Evolutionary conservation across 1,140 invertebrate genomes (phyloP), one percentile per base, ranked within the genome.

Genomic region (Drosophila prosaltans): DNA sequence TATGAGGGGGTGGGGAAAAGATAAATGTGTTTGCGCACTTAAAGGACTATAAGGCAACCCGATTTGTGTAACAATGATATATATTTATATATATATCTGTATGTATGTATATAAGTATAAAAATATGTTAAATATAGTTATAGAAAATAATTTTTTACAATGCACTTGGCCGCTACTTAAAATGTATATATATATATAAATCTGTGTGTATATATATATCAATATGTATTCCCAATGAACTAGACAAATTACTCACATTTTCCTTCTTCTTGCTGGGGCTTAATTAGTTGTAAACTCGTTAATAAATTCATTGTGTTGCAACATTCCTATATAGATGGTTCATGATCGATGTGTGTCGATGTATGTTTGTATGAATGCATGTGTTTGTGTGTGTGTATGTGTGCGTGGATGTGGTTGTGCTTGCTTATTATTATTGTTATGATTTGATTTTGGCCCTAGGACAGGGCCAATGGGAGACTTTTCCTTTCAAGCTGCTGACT

Each of bases 231-330:
- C 73, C 78, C 69, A 72, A 78, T 80, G 57, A 78, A 84, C 81
- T 81, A 81, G 74, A 85, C 73, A 51, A 48, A 26, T 51, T 51
- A 51, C 21, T 51, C 24, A 80, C 70, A 65, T 59, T 61, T 66
- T 69, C 28, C 61, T 21, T 69, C 11, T 24, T 79, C 65, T 59
- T 67, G 45, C 62, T 75, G 45, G 45, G 45, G 45, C 70, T 70
- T 74, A 59, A 81, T 73, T 86, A 86, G 74, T 81, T 81, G 78
- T 88, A 89, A 89, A 89, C 84, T 89, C 84, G 84, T 89, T 90
- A 89, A 90, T 89, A 89, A 89, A 89, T 89, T 89, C 84, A 84
- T 89, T 84, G 67, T 83, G 84, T 89, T 89, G 74, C 84, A 89
- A 89, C 81, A 90, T 89, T 72, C 68, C 72, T 86, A 72, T 74